Evolutionary conservation across 2,113 vertebrate species (phyloP).

Genomic region (Cryptomyrus ogoouensis): DNA sequence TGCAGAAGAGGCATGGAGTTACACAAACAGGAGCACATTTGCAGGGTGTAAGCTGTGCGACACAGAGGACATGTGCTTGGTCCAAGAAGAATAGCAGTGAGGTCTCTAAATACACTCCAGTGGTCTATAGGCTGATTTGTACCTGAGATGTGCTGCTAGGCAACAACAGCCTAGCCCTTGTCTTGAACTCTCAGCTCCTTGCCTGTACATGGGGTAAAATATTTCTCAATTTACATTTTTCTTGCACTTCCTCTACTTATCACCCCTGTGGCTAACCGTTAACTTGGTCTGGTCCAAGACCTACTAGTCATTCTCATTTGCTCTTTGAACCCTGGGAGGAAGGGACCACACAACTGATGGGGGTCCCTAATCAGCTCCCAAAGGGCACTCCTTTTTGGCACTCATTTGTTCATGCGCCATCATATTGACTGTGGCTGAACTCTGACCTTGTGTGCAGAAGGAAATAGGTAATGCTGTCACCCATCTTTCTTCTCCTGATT

Average conservation of each 20-base stretch:
- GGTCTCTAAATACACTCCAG: neutral
- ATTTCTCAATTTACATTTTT: neutral
- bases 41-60: neutral
- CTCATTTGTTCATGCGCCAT: constrained; percentile 21
- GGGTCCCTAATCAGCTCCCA: neutral
- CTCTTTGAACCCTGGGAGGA: neutral
- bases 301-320: neutral
- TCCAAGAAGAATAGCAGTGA: neutral
- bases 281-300: neutral
- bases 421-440: constrained; percentile 20
- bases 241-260: neutral
- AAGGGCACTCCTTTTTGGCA: neutral
- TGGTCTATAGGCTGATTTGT: neutral
- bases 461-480: constrained; percentile 18
- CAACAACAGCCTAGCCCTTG: neutral
- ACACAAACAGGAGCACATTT: neutral
- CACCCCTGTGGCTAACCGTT: neutral
- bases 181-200: neutral
- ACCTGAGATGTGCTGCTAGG: neutral
- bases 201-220: neutral
- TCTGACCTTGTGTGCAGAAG: constrained; percentile 20
- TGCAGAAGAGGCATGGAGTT: neutral
- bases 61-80: neutral
- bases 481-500: constrained; percentile 8
- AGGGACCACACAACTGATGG: neutral